Conservation (phyloP, 2,113 vertebrate genomes). For the Sebastes fasciatus region DNA sequence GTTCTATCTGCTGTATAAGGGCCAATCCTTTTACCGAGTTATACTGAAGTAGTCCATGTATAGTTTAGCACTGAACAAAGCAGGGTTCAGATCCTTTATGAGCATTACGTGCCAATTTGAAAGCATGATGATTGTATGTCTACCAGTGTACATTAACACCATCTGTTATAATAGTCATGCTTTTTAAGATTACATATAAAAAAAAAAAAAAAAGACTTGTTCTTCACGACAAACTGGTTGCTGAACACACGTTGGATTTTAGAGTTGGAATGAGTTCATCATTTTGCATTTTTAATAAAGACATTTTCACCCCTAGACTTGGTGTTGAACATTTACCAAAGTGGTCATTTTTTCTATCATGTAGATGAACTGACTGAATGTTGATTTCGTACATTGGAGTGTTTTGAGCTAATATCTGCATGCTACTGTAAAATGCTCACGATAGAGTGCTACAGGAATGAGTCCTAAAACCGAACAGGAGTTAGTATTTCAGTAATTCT, state of each 20-base stretch:
- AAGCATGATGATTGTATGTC: conserved; percentile 50
- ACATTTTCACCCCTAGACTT: conserved; percentile 12
- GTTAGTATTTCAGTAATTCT: too few species aligned
- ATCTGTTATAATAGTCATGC: conserved; percentile 47
- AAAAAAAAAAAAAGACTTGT: background rate
- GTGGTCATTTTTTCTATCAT: background rate
- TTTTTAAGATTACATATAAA: conserved; percentile 24
- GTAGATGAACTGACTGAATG: background rate
- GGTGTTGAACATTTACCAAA: background rate
- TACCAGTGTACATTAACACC: conserved; percentile 38
- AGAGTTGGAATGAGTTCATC: background rate
- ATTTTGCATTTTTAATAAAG: conserved; percentile 64
- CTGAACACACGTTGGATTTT: background rate
- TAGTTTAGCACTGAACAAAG: conserved; percentile 64
- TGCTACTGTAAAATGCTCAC: background rate
- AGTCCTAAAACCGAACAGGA: too few species aligned
- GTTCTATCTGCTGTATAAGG: conserved; percentile 68
- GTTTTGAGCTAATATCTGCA: background rate
- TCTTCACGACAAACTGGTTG: background rate
- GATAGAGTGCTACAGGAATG: too few species aligned
- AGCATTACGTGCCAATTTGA: conserved; percentile 42
- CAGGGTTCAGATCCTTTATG: conserved; percentile 47
- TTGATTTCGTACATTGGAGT: too few species aligned
- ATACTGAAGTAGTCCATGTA: conserved; percentile 57
- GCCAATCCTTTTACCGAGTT: conserved; percentile 47